Evolutionary conservation across 92 coral and sea anemone genomes (phyloP).

Genomic region (Siderastrea radians): DNA sequence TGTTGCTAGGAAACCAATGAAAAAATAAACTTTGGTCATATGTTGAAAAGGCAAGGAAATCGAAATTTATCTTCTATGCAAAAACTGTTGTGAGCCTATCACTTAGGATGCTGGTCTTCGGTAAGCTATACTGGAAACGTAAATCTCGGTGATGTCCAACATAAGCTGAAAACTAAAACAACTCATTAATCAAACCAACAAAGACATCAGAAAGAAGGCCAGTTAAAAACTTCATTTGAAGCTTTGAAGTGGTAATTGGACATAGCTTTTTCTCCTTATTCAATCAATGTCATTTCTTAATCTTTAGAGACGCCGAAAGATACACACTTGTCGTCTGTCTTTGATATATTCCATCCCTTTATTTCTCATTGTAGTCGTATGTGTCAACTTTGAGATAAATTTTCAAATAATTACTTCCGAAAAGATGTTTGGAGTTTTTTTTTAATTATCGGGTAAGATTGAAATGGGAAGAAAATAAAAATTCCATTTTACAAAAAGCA

Average conservation of each 20-base stretch:
- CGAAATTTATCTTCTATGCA: no score
- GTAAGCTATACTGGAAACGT: no score
- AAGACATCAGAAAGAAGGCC: neutral
- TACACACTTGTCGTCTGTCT: constrained; percentile 25
- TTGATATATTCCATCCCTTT: constrained; percentile 4
- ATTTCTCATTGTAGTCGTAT: neutral
- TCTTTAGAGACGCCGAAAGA: constrained; percentile 17
- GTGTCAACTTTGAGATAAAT: neutral
- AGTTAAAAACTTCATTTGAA: neutral
- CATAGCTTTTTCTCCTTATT: neutral
- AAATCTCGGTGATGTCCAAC: no score
- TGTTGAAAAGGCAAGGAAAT: no score
- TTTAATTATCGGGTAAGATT: no score
- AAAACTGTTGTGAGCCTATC: no score
- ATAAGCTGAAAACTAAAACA: no score
- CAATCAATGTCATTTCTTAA: neutral
- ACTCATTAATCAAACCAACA: no score
- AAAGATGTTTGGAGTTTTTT: neutral
- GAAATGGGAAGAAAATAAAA: neutral
- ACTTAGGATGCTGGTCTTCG: no score
- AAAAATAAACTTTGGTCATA: no score
- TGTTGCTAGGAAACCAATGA: no score
- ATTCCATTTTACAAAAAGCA: no score
- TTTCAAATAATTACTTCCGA: neutral
- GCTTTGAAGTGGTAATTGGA: neutral